Base-by-base conservation (phyloP, 2,888 invertebrate species). In the Cephus pulcher region DNA sequence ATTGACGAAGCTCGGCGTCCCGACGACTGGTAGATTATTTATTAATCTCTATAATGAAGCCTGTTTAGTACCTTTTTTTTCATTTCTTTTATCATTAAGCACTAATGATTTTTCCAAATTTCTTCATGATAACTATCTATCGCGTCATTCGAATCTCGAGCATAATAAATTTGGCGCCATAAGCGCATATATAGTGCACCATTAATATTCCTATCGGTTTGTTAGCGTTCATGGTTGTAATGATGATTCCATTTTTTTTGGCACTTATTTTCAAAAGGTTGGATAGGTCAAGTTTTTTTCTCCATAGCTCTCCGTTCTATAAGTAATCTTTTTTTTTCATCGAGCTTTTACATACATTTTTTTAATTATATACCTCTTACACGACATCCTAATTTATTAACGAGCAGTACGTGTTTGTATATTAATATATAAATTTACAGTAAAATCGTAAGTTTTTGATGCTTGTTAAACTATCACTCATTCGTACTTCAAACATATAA, bases 1-100 rank as follows among this genome's bases (percentile, higher is more conserved):
- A 75, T 93, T 95, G 86, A 94, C 94, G 84, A 93, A 94, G 86
- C 93, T 95, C 80, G 94, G 95, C 88, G 92, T 93, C 80, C 93
- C 94, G 90, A 92, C 92, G 82, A 92, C 93, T 88, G 94, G 95
- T 94, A 93, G 92, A 79, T 75, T 79, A 73, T 74, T 76, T 78
- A 80, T 78, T 77, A 74, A 69, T 68, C 75, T 80, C 40, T 33
- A 56, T 56, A 56, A 23, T 23, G 6, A 56, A 56, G 9, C 23
- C 9, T 23, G 71, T 74, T 77, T 76, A 80, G 84, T 81, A 81
- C 84, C 82, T 90, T 93, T 92, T 92, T 87, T 74, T 80, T 80
- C 80, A 9, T 6, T 70, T 33, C 23, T 4, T 23, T 40, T 23
- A 23, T 6, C 40, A 15, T 40, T 40, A 23, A 40, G 15, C 9